phyloP scores from a whole-genome alignment of 2,888 invertebrate species.

The Dryococelus australis region DNA sequence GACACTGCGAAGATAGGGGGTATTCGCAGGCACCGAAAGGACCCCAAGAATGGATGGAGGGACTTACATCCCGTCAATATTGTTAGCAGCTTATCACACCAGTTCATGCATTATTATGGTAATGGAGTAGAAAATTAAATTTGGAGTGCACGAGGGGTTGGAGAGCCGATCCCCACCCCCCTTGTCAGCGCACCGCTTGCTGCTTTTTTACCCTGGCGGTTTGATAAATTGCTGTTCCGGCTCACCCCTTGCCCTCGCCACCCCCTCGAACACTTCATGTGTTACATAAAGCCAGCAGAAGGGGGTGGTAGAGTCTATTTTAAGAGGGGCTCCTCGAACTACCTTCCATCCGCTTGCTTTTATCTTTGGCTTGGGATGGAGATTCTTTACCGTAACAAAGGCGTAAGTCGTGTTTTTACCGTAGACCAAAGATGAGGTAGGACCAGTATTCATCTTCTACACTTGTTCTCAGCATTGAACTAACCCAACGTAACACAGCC shows the following conservation, averaged over 20 bases:
- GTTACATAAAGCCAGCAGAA: constrained; percentile 21
- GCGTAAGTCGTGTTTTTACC: no score
- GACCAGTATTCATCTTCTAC: no score
- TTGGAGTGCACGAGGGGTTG: constrained; percentile 28
- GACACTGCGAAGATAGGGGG: no score
- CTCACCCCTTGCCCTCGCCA: constrained; percentile 39
- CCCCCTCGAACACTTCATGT: constrained; percentile 20
- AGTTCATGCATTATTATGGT: constrained; percentile 42
- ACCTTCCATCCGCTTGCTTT: no score
- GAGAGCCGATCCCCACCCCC: background rate
- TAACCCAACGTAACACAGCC: no score
- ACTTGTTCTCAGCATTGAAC: no score
- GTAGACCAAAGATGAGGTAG: no score
- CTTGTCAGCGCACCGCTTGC: background rate
- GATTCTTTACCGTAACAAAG: no score
- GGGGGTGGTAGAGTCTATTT: background rate
- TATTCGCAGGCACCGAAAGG: background rate
- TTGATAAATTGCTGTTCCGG: constrained; percentile 42
- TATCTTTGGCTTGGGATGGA: no score
- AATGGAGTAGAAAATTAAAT: constrained; percentile 46
- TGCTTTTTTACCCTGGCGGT: constrained; percentile 28
- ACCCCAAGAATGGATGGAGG: background rate
- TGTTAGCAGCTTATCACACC: constrained; percentile 36
- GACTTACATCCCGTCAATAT: constrained; percentile 26
- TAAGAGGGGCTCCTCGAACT: background rate